These are phyloP conservation scores for Cephus cinctus DNA, from an alignment of 1,140 invertebrate species.

Conservation along the genomic window DNA sequence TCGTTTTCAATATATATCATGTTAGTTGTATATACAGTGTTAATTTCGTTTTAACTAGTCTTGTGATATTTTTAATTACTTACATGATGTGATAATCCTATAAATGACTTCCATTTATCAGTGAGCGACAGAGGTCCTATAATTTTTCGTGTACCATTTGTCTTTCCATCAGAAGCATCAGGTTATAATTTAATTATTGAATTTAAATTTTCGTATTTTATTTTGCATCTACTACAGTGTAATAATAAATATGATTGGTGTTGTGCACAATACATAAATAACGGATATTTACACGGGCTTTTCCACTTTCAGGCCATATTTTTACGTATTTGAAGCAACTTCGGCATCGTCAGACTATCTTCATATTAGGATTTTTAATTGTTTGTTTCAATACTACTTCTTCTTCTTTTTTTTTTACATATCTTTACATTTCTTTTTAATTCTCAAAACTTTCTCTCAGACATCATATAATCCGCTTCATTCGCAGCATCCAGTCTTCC, in stretches of 20 bases:
- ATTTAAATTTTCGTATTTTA: constrained; percentile 43
- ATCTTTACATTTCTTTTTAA: constrained; percentile 31
- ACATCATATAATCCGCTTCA: constrained; percentile 18
- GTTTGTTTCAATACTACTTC: constrained; percentile 5
- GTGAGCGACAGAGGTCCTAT: background rate
- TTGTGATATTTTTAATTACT: background rate
- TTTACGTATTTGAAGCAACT: constrained; percentile 36
- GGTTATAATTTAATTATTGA: constrained; percentile 1
- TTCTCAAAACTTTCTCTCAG: constrained; percentile 7
- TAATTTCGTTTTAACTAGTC: background rate
- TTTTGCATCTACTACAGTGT: constrained; percentile 40
- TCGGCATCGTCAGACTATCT: constrained; percentile 2
- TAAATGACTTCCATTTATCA: background rate
- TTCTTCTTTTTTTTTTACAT: constrained; percentile 34
- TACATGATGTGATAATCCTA: background rate
- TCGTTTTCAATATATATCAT: no score
- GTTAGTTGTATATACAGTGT: no score
- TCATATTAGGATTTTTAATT: constrained; percentile 10
- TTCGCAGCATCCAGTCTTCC: constrained; percentile 9
- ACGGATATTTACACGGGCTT: constrained; percentile 41
- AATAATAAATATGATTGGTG: constrained; percentile 43
- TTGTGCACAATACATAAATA: constrained; percentile 43
- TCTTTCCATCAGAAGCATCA: background rate
- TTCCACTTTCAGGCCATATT: constrained; percentile 42
- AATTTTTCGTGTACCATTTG: background rate